A percentile compares a stretch with the other conserved stretches of the same genome.
phyloP scores from a whole-genome alignment of 2,888 invertebrate genomes.

The Drosophila peninsularis region DNA sequence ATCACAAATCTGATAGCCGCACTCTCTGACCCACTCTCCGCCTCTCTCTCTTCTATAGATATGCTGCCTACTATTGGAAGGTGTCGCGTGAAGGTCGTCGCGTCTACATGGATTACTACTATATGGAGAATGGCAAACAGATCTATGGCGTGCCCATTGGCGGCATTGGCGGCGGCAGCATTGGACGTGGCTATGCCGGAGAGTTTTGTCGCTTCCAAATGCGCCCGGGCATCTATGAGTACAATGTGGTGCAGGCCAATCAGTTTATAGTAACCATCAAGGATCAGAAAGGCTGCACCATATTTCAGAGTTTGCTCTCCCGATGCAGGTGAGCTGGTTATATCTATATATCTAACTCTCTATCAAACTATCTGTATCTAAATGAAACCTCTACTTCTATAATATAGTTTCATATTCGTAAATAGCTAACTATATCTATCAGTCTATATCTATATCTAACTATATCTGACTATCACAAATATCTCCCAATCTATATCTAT shows the following conservation, averaged over 20 bases:
- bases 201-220: constrained; percentile 97
- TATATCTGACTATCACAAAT: background rate
- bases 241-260: constrained; percentile 92
- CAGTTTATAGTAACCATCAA: constrained; percentile 96
- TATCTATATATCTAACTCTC: background rate
- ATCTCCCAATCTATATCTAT: background rate
- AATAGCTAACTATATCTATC: background rate
- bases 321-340: constrained; percentile 87
- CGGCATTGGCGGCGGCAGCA: constrained; percentile 90
- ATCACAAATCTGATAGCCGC: constrained; percentile 29
- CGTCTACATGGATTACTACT: constrained; percentile 92
- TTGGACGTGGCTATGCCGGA: constrained; percentile 95
- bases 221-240: constrained; percentile 94
- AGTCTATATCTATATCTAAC: background rate
- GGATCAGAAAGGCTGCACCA: constrained; percentile 88
- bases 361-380: background rate
- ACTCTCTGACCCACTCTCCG: background rate
- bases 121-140: constrained; percentile 89
- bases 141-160: constrained; percentile 96
- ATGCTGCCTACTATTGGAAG: constrained; percentile 89
- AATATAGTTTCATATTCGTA: background rate
- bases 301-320: constrained; percentile 92
- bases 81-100: constrained; percentile 87
- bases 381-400: no score
- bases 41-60: constrained; percentile 85